Base-by-base conservation (phyloP, 2,113 vertebrate species). In the Heteronetta atricapilla region DNA sequence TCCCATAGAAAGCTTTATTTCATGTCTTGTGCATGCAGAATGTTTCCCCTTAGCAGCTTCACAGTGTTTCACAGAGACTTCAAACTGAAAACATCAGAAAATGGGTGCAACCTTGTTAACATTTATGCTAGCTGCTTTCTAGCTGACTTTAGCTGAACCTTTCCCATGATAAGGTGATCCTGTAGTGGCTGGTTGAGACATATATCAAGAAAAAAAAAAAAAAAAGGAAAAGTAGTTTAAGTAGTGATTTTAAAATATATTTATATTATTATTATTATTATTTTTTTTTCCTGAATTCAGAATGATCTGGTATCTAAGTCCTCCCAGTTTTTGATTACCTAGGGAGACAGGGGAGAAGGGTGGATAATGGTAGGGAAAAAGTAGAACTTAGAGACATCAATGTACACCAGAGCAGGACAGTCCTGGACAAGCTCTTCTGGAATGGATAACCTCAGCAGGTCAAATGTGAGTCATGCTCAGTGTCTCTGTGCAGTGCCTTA, bases 381-480 rank as follows among this genome's bases (percentile, higher is more conserved):
- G 5, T 23, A 44, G 56, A 59, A 29, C 5, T 50, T 33, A 13
- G 48, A 53, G 21, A 40, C n/a, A 33, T 2, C 0, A 2, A 28
- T 4, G 7, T 44, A 29, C 21, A 33, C 67, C 53, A 68, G 23
- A 34, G 4, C 7, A 63, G 8, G 60, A 17, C 7, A 28, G 25
- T 34, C 26, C 16, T 63, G 60, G 60, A 38, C 16, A 63, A 63
- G 26, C 11, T 6, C 36, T 16, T 63, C 36, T 38, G 36, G 60
- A 28, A 25, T 63, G 25, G 36, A 63, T 63, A 28, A 38, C 25
- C 16, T 38, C 34, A 63, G 25, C 14, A 63, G 14, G 16, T 26
- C 25, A 52, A 52, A 26, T 25, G 13, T 52, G 50, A 52, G 23
- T 23, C 23, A 48, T 48, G 46, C 46, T 48, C 46, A 21, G 46